Conservation (phyloP, 2,113 vertebrate species). For the Bubalus kerabau region DNA sequence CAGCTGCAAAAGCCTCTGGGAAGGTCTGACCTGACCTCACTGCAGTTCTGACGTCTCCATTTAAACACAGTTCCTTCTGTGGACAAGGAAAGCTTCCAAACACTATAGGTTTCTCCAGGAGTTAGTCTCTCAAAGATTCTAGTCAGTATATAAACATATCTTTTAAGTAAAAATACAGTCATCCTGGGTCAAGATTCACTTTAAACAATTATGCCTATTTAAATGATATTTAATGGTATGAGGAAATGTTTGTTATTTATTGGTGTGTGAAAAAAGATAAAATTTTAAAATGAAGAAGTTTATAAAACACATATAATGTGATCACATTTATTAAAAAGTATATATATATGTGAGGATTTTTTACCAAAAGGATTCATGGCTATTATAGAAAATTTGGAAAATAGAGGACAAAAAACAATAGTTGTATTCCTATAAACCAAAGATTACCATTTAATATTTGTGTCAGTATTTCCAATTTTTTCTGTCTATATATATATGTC, state of each 20-base stretch:
- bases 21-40: not conserved
- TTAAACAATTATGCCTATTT: not conserved
- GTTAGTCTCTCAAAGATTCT: not conserved
- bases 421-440: not conserved
- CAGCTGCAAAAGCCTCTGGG: not conserved
- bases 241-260: not conserved
- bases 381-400: not conserved
- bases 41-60: not conserved
- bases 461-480: not conserved
- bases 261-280: not conserved
- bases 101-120: not conserved
- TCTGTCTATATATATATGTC: not conserved
- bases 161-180: constrained; percentile 17
- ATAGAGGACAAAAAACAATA: not conserved
- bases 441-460: constrained; percentile 7
- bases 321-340: not conserved
- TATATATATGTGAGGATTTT: not conserved
- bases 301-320: not conserved
- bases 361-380: not conserved
- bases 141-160: not conserved
- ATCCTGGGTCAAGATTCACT: not conserved
- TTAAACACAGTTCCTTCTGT: not conserved
- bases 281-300: not conserved
- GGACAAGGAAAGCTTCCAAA: not conserved
- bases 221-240: not conserved